These are phyloP conservation scores for Macquaria ambigua DNA, from an alignment of 2,113 vertebrate genomes.

Conservation along the genomic window DNA sequence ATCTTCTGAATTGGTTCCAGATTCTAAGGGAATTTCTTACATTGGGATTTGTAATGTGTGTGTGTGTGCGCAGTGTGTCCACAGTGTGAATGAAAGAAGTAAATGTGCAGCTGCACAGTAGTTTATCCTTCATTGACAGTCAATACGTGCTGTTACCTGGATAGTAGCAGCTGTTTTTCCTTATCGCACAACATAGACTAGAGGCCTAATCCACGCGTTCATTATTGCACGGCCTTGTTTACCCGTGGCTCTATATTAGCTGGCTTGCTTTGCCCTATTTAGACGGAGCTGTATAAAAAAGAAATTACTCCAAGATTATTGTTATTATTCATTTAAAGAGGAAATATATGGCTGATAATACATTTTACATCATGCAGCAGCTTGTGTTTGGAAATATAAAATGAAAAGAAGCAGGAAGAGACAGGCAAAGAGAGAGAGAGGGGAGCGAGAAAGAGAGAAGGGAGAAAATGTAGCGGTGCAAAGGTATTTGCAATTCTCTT, in stretches of 20 bases:
- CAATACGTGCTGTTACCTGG: slow-evolving; percentile 68
- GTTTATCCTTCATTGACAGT: slow-evolving; percentile 77
- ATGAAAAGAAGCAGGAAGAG: slow-evolving; percentile 74
- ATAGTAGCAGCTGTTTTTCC: slow-evolving; percentile 70
- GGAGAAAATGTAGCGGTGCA: slow-evolving; percentile 78
- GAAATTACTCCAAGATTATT: slow-evolving; percentile 85
- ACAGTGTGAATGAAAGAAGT: slow-evolving; percentile 39
- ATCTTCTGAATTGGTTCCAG: too few species aligned
- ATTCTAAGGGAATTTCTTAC: too few species aligned
- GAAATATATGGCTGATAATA: slow-evolving; percentile 82
- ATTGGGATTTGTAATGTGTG: not conserved
- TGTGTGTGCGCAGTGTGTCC: slow-evolving; percentile 36
- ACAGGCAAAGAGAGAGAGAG: slow-evolving; percentile 35
- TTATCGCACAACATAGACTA: slow-evolving; percentile 73
- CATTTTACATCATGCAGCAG: slow-evolving; percentile 81
- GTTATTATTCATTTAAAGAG: slow-evolving; percentile 87
- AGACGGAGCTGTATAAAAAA: slow-evolving; percentile 70
- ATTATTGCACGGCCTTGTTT: slow-evolving; percentile 81
- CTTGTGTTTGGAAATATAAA: slow-evolving; percentile 80
- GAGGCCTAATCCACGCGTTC: slow-evolving; percentile 80
- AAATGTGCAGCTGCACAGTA: slow-evolving; percentile 54
- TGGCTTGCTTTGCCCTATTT: slow-evolving; percentile 74
- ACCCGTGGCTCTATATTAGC: slow-evolving; percentile 74
- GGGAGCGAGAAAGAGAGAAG: slow-evolving; percentile 36
- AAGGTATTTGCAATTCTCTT: slow-evolving; percentile 97